Evolutionary conservation across 1,140 invertebrate genomes (phyloP), one percentile per base, ranked within the genome.

Genomic region (Drosophila ironensis): DNA sequence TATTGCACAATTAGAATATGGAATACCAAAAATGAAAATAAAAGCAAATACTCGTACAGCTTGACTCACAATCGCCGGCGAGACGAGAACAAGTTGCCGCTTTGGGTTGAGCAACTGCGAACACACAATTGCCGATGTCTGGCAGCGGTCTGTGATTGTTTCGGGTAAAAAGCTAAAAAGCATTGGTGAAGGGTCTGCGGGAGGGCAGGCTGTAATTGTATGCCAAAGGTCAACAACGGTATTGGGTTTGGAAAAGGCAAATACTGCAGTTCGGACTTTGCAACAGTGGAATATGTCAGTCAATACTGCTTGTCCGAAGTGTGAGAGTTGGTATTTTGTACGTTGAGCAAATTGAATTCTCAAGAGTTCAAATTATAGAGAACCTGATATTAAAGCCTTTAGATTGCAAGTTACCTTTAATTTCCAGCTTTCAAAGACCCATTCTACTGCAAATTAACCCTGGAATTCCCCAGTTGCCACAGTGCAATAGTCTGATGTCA

Each of bases 211-310:
- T 56, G 54, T 86, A 86, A 71, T 73, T 86, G 59, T 78, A 86
- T 86, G 74, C 46, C 80, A 82, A 66, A 86, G 78, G 64, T 82
- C 69, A 73, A 41, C 63, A 77, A 50, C 53, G 72, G 54, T 78
- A 57, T 61, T 76, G 57, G 38, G 51, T 50, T 77, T 60, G 24
- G 12, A 44, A 52, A 52, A 47, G 33, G 14, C 37, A 63, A 60
- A 52, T 38, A 67, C 8, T 30, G 63, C n/a, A 22, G 22, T 38
- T 33, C 53, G 47, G 4, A 25, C 12, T 37, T 37, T 27, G 22
- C 12, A 12, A 37, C 16, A 25, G 5, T 9, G n/a, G 14, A 24
- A 17, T 38, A 22, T 46, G 12, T 19, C 14, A 33, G n/a, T 19
- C n/a, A n/a, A 14, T 14, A n/a, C 3, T 11, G 0, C 9, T 33